A percentile compares a stretch with the other conserved stretches of the same genome.
These are phyloP conservation scores for Hypanus sabinus DNA, from an alignment of 2,113 vertebrate species.

Conservation along the genomic window DNA sequence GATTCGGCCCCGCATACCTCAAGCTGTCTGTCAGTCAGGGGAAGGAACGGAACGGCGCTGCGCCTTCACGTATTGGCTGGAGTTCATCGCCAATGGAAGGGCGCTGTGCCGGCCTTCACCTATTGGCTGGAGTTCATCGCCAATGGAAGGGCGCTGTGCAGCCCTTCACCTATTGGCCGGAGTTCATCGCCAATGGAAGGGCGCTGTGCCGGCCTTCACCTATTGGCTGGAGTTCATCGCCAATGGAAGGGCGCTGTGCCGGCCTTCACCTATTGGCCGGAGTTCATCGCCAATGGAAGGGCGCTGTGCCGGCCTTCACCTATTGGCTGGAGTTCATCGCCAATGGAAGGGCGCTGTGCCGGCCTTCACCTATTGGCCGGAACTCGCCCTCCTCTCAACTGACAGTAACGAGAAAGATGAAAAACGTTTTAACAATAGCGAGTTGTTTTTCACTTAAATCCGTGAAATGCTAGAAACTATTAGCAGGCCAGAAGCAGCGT, in stretches of 20 bases:
- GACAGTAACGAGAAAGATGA: too few species aligned
- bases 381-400: not conserved
- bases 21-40: not conserved
- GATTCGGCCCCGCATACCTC: not conserved
- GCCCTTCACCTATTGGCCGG: not conserved
- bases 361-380: not conserved
- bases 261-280: not conserved
- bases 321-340: too few species aligned
- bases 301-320: too few species aligned
- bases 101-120: too few species aligned
- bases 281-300: too few species aligned
- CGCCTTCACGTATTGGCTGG: not conserved
- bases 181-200: not conserved
- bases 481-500: not conserved
- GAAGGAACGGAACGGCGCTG: not conserved
- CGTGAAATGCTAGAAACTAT: not conserved
- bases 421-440: too few species aligned
- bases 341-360: too few species aligned
- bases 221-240: not conserved
- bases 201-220: not conserved
- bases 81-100: too few species aligned
- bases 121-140: not conserved
- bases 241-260: not conserved
- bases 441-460: not conserved
- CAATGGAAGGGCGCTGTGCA: too few species aligned